Percentiles rank a stretch among this genome's conserved stretches.
phyloP scores from a whole-genome alignment of 2,113 vertebrate genomes.

The Phrynosoma blainvillii region DNA sequence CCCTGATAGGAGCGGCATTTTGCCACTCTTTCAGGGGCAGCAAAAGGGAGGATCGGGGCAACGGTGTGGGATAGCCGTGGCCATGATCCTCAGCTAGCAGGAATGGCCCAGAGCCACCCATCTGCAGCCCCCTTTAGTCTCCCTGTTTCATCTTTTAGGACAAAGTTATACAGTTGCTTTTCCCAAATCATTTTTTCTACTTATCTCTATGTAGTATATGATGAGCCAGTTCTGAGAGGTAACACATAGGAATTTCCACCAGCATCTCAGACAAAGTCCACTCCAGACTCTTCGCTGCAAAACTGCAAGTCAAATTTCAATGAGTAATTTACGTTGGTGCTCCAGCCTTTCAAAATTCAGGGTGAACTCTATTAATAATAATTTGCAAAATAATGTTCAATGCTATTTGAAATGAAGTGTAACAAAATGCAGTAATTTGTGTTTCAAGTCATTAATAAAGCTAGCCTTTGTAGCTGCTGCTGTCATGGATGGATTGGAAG shows the following conservation, averaged over 20 bases:
- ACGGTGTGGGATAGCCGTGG: too few species aligned
- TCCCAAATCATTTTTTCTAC: too few species aligned
- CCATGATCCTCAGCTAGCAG: too few species aligned
- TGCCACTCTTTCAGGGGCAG: too few species aligned
- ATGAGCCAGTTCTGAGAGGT: neutral
- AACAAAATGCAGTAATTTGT: slow-evolving; percentile 50
- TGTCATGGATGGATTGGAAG: slow-evolving; percentile 48
- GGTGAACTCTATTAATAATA: slow-evolving; percentile 48
- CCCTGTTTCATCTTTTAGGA: too few species aligned
- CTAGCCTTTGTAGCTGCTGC: slow-evolving; percentile 44
- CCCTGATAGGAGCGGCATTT: too few species aligned
- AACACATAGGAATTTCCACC: neutral
- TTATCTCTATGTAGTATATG: neutral
- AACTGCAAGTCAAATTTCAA: slow-evolving; percentile 8
- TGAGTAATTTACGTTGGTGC: slow-evolving; percentile 10
- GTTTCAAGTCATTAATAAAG: slow-evolving; percentile 56
- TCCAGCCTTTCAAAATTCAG: slow-evolving; percentile 36
- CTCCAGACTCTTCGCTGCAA: slow-evolving; percentile 4
- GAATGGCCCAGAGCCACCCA: too few species aligned
- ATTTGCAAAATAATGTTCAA: slow-evolving; percentile 44
- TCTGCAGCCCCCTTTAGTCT: too few species aligned
- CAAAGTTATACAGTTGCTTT: too few species aligned
- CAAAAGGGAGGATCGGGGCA: too few species aligned
- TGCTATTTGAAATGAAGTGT: slow-evolving; percentile 38
- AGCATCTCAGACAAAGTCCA: neutral